Evolutionary conservation across 2,797 vertebrate genomes (phyloP).

Genomic region (Rhinatrema bivittatum): DNA sequence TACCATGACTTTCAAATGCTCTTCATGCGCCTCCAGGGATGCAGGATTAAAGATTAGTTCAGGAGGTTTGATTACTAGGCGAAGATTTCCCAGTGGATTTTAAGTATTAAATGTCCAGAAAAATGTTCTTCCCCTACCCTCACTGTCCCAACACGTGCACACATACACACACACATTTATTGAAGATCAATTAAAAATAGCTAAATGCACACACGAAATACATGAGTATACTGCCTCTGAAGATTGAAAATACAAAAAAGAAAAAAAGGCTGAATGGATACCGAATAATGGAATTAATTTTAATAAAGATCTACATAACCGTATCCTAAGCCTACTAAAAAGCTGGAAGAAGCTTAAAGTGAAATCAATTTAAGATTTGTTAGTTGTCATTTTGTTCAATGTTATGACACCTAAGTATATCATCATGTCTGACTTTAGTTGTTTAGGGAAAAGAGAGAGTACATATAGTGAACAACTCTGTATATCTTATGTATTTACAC

Average conservation of each 20-base stretch:
- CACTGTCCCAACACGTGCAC: too few relatives aligned
- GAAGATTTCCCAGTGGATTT: neutral
- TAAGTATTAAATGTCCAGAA: neutral
- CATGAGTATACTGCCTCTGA: neutral
- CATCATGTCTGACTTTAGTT: too few relatives aligned
- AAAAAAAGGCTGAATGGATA: constrained; percentile 5
- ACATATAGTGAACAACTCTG: too few relatives aligned
- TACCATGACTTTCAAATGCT: constrained; percentile 12
- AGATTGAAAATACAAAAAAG: constrained; percentile 14
- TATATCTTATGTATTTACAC: too few relatives aligned
- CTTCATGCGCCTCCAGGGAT: constrained; percentile 14
- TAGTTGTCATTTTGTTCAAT: neutral
- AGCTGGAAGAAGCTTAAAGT: constrained; percentile 4
- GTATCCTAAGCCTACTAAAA: neutral
- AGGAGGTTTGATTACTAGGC: constrained; percentile 1
- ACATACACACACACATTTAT: too few relatives aligned
- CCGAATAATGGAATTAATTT: constrained; percentile 3
- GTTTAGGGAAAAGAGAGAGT: too few relatives aligned
- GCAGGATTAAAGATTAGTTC: constrained; percentile 1
- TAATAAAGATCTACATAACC: neutral
- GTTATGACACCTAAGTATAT: too few relatives aligned
- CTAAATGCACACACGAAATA: constrained; percentile 9
- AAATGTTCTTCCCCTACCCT: too few relatives aligned
- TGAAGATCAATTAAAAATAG: too few relatives aligned
- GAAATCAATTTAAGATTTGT: constrained; percentile 6